Percentiles rank a stretch among this genome's conserved stretches.
Evolutionary conservation across 2,888 invertebrate species (phyloP).

Genomic region (Lasioglossum villosulum): DNA sequence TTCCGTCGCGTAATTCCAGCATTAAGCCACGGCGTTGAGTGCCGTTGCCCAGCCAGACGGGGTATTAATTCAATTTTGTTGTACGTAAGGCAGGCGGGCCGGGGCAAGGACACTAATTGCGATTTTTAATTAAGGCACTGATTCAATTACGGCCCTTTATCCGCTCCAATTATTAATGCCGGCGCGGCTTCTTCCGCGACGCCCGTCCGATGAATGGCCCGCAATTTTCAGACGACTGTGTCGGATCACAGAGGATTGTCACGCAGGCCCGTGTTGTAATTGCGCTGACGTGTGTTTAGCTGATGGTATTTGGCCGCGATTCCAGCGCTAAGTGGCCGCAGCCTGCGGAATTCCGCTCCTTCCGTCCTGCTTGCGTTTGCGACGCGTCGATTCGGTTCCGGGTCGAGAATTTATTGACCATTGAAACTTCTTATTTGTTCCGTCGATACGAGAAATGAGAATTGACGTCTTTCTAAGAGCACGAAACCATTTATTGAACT

Average conservation of each 20-base stretch:
- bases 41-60: constrained; percentile 62
- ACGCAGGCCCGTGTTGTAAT: constrained; percentile 40
- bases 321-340: constrained; percentile 44
- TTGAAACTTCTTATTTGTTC: neutral
- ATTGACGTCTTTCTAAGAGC: neutral
- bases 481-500: neutral
- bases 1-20: constrained; percentile 61
- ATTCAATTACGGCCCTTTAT: constrained; percentile 72
- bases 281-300: constrained; percentile 58
- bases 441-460: neutral
- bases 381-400: neutral
- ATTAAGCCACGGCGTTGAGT: constrained; percentile 69
- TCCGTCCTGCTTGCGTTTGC: constrained; percentile 14
- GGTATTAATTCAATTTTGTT: constrained; percentile 75
- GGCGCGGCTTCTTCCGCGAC: constrained; percentile 41
- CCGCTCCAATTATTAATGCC: constrained; percentile 73
- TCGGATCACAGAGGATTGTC: constrained; percentile 57
- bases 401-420: neutral
- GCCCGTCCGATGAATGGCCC: constrained; percentile 64
- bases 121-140: constrained; percentile 77
- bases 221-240: constrained; percentile 60
- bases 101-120: constrained; percentile 72
- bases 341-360: constrained; percentile 18
- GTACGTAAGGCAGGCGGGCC: constrained; percentile 63
- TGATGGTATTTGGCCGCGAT: constrained; percentile 43